Evolutionary conservation across 2,888 invertebrate genomes (phyloP).

Genomic region (Troglohyphantes excavatus): DNA sequence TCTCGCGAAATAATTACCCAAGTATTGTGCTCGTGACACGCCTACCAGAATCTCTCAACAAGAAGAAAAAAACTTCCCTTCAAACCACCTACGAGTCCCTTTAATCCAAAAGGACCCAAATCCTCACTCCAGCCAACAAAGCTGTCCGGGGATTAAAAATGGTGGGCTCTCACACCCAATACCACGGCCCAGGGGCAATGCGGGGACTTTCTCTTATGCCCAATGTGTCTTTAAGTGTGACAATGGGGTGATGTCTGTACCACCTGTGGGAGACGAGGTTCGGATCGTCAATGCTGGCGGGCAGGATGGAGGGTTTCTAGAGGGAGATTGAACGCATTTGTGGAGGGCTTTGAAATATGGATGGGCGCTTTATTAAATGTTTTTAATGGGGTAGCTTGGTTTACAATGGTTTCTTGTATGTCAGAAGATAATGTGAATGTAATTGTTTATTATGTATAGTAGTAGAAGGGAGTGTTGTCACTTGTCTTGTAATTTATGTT

Average conservation of each 20-base stretch:
- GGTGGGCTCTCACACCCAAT: not conserved
- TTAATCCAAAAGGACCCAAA: slow-evolving; percentile 32
- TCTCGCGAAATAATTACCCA: too few species aligned
- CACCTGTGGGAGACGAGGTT: slow-evolving; percentile 52
- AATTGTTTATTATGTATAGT: too few species aligned
- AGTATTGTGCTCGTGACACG: too few species aligned
- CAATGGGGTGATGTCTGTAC: slow-evolving; percentile 71
- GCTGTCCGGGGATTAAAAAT: slow-evolving; percentile 31
- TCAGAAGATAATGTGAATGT: too few species aligned
- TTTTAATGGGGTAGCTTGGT: not conserved
- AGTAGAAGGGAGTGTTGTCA: too few species aligned
- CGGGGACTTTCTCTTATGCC: not conserved
- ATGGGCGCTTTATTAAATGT: not conserved
- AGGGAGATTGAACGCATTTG: not conserved
- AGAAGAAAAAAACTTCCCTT: not conserved
- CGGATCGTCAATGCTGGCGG: slow-evolving; percentile 52
- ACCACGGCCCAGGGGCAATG: not conserved
- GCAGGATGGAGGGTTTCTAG: not conserved
- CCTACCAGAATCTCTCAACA: too few species aligned
- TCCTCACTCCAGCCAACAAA: slow-evolving; percentile 10
- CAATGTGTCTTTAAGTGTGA: slow-evolving; percentile 70
- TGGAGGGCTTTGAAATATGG: not conserved
- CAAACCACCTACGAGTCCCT: not conserved
- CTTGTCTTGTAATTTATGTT: too few species aligned
- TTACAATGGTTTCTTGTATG: too few species aligned